Percentiles rank a stretch among this genome's conserved stretches.
These are phyloP conservation scores for Himalopsyche anomala DNA, from an alignment of 2,888 invertebrate genomes.

Conservation along the genomic window DNA sequence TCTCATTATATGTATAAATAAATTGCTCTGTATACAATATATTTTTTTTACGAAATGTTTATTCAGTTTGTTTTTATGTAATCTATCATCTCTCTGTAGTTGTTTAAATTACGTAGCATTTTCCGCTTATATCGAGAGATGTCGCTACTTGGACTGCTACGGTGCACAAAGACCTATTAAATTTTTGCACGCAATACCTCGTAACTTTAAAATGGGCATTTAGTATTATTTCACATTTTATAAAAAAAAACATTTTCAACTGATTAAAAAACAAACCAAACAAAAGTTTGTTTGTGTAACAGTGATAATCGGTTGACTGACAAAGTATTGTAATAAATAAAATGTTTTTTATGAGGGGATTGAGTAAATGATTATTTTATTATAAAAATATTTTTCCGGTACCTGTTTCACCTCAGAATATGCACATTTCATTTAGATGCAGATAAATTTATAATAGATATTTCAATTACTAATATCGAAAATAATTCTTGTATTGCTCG, in stretches of 20 bases:
- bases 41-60: not conserved
- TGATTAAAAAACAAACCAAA: not conserved
- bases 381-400: too few relatives aligned
- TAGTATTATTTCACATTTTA: not conserved
- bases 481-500: too few relatives aligned
- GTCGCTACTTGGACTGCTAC: slow-evolving; percentile 6
- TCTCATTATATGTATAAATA: too few relatives aligned
- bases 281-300: too few relatives aligned
- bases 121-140: slow-evolving; percentile 7
- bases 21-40: not conserved
- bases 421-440: too few relatives aligned
- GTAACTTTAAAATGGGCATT: not conserved
- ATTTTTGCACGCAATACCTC: not conserved
- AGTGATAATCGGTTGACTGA: too few relatives aligned
- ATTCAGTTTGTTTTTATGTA: not conserved
- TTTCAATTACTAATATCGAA: too few relatives aligned
- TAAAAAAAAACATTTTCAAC: not conserved
- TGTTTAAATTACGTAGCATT: not conserved
- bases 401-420: too few relatives aligned
- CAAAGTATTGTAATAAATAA: too few relatives aligned
- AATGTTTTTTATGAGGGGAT: too few relatives aligned
- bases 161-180: not conserved
- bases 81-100: not conserved
- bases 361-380: too few relatives aligned
- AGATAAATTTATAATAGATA: too few relatives aligned